Evolutionary conservation across 1,140 invertebrate species (phyloP).

Genomic region (Druon quercuslanigerum): DNA sequence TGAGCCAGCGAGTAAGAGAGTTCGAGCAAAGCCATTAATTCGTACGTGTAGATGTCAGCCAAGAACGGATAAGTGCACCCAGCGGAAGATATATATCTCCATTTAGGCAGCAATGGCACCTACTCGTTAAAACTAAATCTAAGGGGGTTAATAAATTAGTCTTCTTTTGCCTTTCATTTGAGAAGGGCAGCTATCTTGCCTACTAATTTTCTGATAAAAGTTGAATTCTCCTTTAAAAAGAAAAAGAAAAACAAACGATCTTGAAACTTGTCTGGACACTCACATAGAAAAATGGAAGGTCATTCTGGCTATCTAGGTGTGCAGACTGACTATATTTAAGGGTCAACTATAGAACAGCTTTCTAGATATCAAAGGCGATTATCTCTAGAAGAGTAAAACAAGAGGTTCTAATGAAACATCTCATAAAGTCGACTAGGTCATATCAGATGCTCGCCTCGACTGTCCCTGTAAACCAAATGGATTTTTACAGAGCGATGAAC

Average conservation of each 20-base stretch:
- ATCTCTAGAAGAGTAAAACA: no score
- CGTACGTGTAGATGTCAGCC: conserved; percentile 72
- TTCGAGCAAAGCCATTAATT: conserved; percentile 69
- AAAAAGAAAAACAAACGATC: conserved; percentile 12
- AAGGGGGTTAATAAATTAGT: conserved; percentile 53
- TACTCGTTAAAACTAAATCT: conserved; percentile 72
- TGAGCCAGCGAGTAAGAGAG: conserved; percentile 46
- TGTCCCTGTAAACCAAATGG: no score
- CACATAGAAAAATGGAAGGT: not conserved
- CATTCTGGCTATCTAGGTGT: no score
- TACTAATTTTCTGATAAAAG: conserved; percentile 6
- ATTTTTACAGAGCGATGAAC: no score
- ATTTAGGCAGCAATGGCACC: conserved; percentile 68
- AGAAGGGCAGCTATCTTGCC: not conserved
- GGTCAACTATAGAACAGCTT: no score
- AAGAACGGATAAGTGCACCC: conserved; percentile 72
- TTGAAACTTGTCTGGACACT: not conserved
- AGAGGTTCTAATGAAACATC: no score
- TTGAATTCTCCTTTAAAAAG: not conserved
- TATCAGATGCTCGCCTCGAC: no score
- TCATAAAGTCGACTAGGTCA: no score
- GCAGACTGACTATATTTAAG: no score
- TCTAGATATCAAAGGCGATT: no score
- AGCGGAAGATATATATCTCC: conserved; percentile 72
- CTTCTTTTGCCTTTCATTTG: conserved; percentile 8